Evolutionary conservation across 2,113 vertebrate genomes (phyloP).

Genomic region (Connochaetes taurinus): DNA sequence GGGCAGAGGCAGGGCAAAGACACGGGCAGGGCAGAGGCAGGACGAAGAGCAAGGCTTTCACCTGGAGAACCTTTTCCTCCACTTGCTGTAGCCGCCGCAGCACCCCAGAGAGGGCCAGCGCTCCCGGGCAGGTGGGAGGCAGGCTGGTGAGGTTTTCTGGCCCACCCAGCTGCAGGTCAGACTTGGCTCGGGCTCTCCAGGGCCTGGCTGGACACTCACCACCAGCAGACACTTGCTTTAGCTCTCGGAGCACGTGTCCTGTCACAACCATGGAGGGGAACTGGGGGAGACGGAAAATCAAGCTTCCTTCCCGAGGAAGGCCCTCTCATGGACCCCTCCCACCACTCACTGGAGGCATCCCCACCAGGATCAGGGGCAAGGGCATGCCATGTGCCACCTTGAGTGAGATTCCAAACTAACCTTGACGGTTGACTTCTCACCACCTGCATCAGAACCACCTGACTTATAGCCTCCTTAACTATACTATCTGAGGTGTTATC

Average conservation of each 20-base stretch:
- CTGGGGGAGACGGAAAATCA: conserved; percentile 57
- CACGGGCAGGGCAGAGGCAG: neutral
- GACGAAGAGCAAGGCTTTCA: conserved; percentile 76
- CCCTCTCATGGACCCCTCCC: neutral
- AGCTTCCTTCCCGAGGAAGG: neutral
- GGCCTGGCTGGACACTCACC: conserved; percentile 77
- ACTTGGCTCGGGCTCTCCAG: conserved; percentile 75
- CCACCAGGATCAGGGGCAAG: neutral
- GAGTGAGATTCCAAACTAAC: neutral
- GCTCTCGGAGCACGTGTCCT: conserved; percentile 79
- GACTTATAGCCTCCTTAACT: neutral
- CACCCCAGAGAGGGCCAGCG: conserved; percentile 88
- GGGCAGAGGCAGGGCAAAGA: neutral
- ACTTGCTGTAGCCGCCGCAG: conserved; percentile 93
- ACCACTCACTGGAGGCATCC: neutral
- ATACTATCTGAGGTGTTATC: neutral
- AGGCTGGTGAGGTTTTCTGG: conserved; percentile 76
- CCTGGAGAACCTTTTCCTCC: conserved; percentile 94
- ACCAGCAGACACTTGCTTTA: conserved; percentile 73
- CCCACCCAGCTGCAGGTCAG: conserved; percentile 74
- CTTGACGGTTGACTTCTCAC: neutral
- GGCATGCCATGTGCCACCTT: neutral
- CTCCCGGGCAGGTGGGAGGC: conserved; percentile 82
- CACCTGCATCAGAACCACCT: neutral
- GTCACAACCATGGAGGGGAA: conserved; percentile 16